Evolutionary conservation across 2,888 invertebrate genomes (phyloP).

Genomic region (Maniola hyperantus): DNA sequence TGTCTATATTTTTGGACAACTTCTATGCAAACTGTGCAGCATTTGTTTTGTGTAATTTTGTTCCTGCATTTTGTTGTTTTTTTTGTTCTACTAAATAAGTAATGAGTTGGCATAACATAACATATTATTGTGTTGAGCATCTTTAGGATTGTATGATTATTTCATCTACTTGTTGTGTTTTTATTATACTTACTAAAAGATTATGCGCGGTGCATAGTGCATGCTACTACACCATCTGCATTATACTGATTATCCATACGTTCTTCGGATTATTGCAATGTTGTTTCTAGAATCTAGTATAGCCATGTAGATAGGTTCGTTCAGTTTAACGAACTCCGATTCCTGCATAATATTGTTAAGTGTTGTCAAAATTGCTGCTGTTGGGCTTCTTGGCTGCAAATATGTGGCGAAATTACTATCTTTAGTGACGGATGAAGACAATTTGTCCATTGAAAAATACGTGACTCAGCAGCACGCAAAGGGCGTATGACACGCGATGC

Average conservation of each 20-base stretch:
- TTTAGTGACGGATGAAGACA: slow-evolving; percentile 42
- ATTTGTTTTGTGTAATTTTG: not conserved
- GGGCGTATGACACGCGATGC: slow-evolving; percentile 46
- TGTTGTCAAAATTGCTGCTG: not conserved
- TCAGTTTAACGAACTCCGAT: slow-evolving; percentile 1
- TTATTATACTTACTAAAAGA: no score
- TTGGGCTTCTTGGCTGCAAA: not conserved
- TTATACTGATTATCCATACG: no score
- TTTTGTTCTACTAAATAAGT: not conserved
- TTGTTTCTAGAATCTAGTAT: not conserved
- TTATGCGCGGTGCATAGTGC: no score
- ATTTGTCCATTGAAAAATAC: slow-evolving; percentile 55
- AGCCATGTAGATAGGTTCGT: not conserved
- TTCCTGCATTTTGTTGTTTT: not conserved
- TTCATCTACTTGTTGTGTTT: no score
- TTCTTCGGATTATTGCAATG: no score
- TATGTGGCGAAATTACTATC: slow-evolving; percentile 26
- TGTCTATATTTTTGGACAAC: slow-evolving; percentile 11
- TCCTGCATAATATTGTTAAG: not conserved
- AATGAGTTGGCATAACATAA: no score
- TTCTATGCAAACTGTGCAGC: not conserved
- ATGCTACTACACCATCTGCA: no score
- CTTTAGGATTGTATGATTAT: no score
- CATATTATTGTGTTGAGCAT: no score
- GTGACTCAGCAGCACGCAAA: slow-evolving; percentile 50